Evolutionary conservation across 1,140 invertebrate species (phyloP).

Genomic region (Anthonomus grandis): DNA sequence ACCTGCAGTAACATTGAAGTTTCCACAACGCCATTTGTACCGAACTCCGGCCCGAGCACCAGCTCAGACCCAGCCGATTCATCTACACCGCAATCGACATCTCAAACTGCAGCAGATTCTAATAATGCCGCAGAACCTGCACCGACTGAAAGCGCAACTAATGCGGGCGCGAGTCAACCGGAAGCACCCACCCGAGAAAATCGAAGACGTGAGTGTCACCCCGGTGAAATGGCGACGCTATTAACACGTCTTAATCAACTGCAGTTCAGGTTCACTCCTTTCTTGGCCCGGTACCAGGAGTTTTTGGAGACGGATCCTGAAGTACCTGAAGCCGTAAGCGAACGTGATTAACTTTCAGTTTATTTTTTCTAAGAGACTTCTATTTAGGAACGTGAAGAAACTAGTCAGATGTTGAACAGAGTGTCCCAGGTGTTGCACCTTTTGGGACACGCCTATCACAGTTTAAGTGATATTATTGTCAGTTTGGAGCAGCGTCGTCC

Average conservation of each 20-base stretch:
- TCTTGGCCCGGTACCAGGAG: slow-evolving; percentile 58
- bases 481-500: slow-evolving; percentile 66
- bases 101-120: too few relatives aligned
- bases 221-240: slow-evolving; percentile 59
- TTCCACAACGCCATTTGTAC: too few relatives aligned
- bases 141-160: not conserved
- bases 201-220: slow-evolving; percentile 50
- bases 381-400: slow-evolving; percentile 50
- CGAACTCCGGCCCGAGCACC: too few relatives aligned
- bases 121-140: slow-evolving; percentile 14
- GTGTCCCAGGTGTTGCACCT: slow-evolving; percentile 79
- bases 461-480: slow-evolving; percentile 80
- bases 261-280: slow-evolving; percentile 61
- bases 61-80: too few relatives aligned
- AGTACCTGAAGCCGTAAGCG: slow-evolving; percentile 52
- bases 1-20: too few relatives aligned
- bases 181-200: not conserved
- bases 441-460: slow-evolving; percentile 82
- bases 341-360: slow-evolving; percentile 27
- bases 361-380: not conserved
- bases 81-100: too few relatives aligned
- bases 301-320: slow-evolving; percentile 59
- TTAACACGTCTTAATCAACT: slow-evolving; percentile 58
- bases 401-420: slow-evolving; percentile 64
- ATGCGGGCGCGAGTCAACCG: not conserved